Percentiles rank a stretch among this genome's conserved stretches.
These are phyloP conservation scores for Leucosticte australis DNA, from an alignment of 2,113 vertebrate genomes.

Conservation along the genomic window DNA sequence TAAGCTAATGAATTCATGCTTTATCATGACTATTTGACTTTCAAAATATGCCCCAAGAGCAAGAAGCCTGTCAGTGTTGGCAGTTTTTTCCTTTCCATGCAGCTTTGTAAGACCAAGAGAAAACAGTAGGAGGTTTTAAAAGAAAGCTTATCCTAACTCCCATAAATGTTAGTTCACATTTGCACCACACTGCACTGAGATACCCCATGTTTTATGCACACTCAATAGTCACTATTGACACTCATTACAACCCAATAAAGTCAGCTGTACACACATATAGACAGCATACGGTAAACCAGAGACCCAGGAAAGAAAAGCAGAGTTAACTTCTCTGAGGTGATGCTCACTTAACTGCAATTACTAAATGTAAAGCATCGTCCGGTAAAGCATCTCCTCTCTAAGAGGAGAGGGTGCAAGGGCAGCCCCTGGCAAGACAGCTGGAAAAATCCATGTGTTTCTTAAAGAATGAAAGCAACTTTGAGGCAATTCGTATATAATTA, in stretches of 20 bases:
- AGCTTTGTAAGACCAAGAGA: not conserved
- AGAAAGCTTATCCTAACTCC: not conserved
- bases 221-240: not conserved
- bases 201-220: not conserved
- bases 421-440: not conserved
- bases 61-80: not conserved
- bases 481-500: not conserved
- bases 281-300: not conserved
- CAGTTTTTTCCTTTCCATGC: not conserved
- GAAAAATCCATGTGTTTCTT: not conserved
- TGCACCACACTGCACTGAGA: not conserved
- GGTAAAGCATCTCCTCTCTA: not conserved
- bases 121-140: not conserved
- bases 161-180: not conserved
- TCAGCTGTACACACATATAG: not conserved
- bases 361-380: not conserved
- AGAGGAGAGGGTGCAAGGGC: not conserved
- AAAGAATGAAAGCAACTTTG: not conserved
- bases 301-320: not conserved
- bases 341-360: not conserved
- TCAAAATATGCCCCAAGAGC: not conserved
- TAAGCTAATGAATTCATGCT: not conserved
- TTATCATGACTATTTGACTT: not conserved
- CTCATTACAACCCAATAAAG: not conserved
- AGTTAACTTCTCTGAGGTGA: not conserved